Conservation (phyloP, 2,888 invertebrate genomes). For the Biston betularia region DNA sequence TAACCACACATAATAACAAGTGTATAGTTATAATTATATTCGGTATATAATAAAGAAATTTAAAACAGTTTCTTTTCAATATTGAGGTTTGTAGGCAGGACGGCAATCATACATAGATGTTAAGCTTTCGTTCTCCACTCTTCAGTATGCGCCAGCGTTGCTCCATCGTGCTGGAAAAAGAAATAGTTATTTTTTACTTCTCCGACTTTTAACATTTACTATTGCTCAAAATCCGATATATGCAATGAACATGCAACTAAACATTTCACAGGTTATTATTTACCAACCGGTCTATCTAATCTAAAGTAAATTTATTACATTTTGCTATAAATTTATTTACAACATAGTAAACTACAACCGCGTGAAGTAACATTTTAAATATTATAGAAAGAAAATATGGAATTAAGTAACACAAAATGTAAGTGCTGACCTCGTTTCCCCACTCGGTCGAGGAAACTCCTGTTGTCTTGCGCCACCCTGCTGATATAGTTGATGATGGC, state of each 20-base stretch:
- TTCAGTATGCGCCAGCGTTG: constrained; percentile 29
- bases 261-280: background rate
- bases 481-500: constrained; percentile 66
- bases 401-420: background rate
- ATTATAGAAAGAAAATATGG: background rate
- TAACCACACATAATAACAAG: background rate
- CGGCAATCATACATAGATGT: constrained; percentile 21
- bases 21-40: background rate
- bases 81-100: constrained; percentile 8
- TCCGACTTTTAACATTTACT: background rate
- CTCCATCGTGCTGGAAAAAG: constrained; percentile 39
- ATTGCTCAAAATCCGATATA: background rate
- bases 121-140: background rate
- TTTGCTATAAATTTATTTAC: too few relatives aligned
- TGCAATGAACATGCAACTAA: background rate
- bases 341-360: background rate
- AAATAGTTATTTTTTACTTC: constrained; percentile 7
- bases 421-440: constrained; percentile 75
- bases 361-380: too few relatives aligned
- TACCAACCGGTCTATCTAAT: background rate
- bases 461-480: constrained; percentile 66
- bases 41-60: background rate
- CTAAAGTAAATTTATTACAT: background rate
- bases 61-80: background rate
- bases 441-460: constrained; percentile 68